Conservation (phyloP, 2,888 invertebrate species). For the Scelioninae gen. 2 region DNA sequence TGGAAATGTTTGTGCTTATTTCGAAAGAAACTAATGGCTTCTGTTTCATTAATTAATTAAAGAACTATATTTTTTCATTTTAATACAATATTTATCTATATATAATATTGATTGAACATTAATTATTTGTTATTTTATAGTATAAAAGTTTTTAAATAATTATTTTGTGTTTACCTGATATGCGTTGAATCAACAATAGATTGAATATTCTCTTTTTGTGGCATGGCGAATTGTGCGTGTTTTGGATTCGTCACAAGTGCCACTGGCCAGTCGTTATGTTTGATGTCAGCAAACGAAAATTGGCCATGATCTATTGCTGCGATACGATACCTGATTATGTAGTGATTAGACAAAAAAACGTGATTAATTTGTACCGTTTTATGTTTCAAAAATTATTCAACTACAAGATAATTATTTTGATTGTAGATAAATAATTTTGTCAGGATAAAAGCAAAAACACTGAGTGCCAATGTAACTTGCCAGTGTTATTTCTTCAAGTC, state of each 20-base stretch:
- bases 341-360: conserved; percentile 11
- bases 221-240: conserved; percentile 84
- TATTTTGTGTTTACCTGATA: conserved; percentile 78
- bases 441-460: conserved; percentile 6
- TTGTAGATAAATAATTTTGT: background rate
- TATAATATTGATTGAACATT: no score
- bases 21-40: no score
- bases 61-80: no score
- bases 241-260: conserved; percentile 94
- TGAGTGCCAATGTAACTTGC: background rate
- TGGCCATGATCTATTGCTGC: conserved; percentile 92
- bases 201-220: conserved; percentile 83
- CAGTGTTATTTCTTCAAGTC: no score
- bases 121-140: no score
- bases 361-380: no score
- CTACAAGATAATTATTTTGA: no score
- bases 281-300: conserved; percentile 88
- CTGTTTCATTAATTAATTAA: no score
- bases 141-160: background rate
- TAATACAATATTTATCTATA: no score
- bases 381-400: no score
- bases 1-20: no score
- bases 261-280: conserved; percentile 87
- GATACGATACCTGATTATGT: conserved; percentile 81
- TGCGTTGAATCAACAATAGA: conserved; percentile 84